phyloP scores from a whole-genome alignment of 2,797 vertebrate species.

The Sparus aurata region DNA sequence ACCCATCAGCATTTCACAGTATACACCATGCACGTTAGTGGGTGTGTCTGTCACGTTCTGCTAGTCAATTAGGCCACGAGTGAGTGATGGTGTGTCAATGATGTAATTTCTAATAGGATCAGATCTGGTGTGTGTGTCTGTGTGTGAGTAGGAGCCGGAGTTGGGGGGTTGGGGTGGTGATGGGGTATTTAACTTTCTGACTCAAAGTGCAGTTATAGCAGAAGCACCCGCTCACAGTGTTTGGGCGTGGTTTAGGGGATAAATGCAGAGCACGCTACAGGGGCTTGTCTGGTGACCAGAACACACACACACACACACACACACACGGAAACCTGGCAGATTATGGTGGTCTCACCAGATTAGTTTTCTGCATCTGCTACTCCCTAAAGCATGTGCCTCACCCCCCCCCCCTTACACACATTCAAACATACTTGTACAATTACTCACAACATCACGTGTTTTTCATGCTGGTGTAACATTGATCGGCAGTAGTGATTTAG shows the following conservation, averaged over 20 bases:
- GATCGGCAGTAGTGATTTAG: not conserved
- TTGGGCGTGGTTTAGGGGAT: slow-evolving; percentile 65
- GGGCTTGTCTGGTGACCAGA: slow-evolving; percentile 70
- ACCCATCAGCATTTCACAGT: not conserved
- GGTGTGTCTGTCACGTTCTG: slow-evolving; percentile 26
- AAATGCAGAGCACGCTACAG: slow-evolving; percentile 64
- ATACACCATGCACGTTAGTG: not conserved
- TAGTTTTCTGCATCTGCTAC: slow-evolving; percentile 74
- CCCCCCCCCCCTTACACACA: slow-evolving; percentile 12
- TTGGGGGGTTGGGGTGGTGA: not conserved
- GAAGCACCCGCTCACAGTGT: slow-evolving; percentile 52
- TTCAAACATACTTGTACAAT: slow-evolving; percentile 11
- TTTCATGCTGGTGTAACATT: not conserved
- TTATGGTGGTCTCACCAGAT: slow-evolving; percentile 77
- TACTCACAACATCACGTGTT: slow-evolving; percentile 19
- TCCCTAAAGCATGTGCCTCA: slow-evolving; percentile 53
- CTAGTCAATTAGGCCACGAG: slow-evolving; percentile 19
- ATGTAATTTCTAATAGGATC: slow-evolving; percentile 77
- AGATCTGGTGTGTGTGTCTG: not conserved
- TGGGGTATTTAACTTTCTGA: slow-evolving; percentile 67
- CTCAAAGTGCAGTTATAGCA: slow-evolving; percentile 51
- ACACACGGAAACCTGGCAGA: slow-evolving; percentile 53
- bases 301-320: slow-evolving; percentile 43
- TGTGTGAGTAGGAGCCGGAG: not conserved
- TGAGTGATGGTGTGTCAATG: slow-evolving; percentile 59